Evolutionary conservation across 2,113 vertebrate genomes (phyloP).

Genomic region (Enhydra lutris): DNA sequence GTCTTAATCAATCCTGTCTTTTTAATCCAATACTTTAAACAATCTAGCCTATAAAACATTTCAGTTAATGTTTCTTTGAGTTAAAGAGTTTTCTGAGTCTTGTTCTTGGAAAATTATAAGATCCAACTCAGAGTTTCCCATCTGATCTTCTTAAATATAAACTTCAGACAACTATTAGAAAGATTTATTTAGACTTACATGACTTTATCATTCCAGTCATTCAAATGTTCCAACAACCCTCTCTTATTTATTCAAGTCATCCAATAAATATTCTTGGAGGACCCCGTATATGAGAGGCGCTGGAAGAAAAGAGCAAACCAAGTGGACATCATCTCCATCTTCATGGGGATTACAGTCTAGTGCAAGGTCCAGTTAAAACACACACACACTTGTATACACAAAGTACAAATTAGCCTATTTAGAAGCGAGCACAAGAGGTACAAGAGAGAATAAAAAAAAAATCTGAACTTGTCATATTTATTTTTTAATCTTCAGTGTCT

Average conservation of each 20-base stretch:
- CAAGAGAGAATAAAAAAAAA: background rate
- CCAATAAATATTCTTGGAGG: background rate
- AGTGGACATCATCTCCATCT: background rate
- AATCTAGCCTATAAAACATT: background rate
- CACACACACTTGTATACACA: background rate
- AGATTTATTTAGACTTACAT: background rate
- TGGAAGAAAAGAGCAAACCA: background rate
- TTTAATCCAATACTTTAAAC: background rate
- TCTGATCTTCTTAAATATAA: background rate
- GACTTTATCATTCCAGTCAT: background rate
- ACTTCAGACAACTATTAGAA: background rate
- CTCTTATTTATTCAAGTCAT: background rate
- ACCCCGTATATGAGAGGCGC: background rate
- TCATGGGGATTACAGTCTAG: background rate
- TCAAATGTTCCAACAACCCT: background rate
- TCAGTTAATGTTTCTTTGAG: background rate
- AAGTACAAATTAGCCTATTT: background rate
- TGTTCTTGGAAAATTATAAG: background rate
- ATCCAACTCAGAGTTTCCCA: background rate
- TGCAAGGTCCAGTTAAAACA: background rate
- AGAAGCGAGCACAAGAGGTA: background rate
- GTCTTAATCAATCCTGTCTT: background rate
- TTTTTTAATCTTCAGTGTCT: background rate
- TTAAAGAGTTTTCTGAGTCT: slow-evolving; percentile 8
- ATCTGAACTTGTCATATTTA: background rate